These are phyloP conservation scores for Chouioia cunea DNA, from an alignment of 2,888 invertebrate genomes.

Conservation along the genomic window DNA sequence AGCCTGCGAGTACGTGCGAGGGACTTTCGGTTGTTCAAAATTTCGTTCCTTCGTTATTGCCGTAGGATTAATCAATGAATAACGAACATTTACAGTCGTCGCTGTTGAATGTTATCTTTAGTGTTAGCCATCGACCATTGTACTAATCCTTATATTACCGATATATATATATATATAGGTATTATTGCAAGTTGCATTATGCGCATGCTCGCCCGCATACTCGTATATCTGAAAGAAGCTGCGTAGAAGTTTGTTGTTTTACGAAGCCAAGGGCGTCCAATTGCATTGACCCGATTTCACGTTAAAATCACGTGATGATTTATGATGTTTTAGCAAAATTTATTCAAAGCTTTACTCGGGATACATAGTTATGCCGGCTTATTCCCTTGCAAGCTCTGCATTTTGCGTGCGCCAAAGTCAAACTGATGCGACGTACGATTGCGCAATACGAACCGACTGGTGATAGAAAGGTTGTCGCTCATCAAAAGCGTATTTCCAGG, in stretches of 20 bases:
- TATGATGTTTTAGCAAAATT: no score
- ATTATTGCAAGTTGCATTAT: background rate
- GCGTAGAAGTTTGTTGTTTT: constrained; percentile 29
- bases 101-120: no score
- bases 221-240: constrained; percentile 47
- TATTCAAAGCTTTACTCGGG: no score
- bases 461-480: background rate
- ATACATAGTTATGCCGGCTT: no score
- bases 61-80: no score
- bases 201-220: constrained; percentile 36
- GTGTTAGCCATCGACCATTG: no score
- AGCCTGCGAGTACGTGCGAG: no score
- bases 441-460: background rate
- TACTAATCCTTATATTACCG: background rate
- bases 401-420: background rate
- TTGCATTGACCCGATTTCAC: constrained; percentile 58
- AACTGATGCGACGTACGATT: background rate
- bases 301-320: no score
- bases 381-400: constrained; percentile 16
- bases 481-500: background rate
- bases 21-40: no score
- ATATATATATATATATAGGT: background rate
- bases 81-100: no score
- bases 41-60: no score
- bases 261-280: constrained; percentile 52